Conservation (phyloP, 2,113 vertebrate species). For the Lamprotornis superbus region DNA sequence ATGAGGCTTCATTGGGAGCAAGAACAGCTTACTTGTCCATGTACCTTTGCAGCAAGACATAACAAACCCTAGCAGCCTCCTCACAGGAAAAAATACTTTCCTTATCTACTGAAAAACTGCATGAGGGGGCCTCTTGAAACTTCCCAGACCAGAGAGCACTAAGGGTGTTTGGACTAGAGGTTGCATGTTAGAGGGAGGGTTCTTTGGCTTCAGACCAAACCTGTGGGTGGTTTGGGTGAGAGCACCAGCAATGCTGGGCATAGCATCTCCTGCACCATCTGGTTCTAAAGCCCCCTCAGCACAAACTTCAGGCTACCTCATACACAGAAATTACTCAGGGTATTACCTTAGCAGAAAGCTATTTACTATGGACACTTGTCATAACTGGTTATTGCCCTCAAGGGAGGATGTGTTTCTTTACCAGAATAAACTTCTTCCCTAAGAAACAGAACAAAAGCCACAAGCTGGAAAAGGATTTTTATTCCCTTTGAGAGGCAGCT, state of each 20-base stretch:
- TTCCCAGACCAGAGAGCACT: not conserved
- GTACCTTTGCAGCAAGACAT: not conserved
- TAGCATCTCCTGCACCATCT: not conserved
- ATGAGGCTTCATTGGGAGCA: not conserved
- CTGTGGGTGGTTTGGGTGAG: not conserved
- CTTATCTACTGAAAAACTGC: not conserved
- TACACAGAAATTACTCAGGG: not conserved
- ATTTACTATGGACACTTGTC: slow-evolving; percentile 42
- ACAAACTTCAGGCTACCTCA: not conserved
- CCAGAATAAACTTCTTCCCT: not conserved
- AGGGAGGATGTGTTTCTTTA: not conserved
- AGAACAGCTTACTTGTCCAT: not conserved
- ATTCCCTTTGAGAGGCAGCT: not conserved
- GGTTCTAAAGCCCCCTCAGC: not conserved
- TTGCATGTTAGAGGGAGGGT: not conserved
- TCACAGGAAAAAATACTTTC: not conserved
- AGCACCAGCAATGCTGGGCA: not conserved
- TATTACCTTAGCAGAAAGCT: slow-evolving; percentile 34
- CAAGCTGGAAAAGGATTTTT: not conserved
- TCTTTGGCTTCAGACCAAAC: not conserved
- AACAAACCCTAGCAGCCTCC: not conserved
- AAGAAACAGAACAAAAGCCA: not conserved
- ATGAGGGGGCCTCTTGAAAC: not conserved
- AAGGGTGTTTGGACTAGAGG: not conserved
- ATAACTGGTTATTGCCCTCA: not conserved